Percentiles rank a stretch among this genome's conserved stretches.
phyloP scores from a whole-genome alignment of 2,888 invertebrate species.

The Steinernema carpocapsae region DNA sequence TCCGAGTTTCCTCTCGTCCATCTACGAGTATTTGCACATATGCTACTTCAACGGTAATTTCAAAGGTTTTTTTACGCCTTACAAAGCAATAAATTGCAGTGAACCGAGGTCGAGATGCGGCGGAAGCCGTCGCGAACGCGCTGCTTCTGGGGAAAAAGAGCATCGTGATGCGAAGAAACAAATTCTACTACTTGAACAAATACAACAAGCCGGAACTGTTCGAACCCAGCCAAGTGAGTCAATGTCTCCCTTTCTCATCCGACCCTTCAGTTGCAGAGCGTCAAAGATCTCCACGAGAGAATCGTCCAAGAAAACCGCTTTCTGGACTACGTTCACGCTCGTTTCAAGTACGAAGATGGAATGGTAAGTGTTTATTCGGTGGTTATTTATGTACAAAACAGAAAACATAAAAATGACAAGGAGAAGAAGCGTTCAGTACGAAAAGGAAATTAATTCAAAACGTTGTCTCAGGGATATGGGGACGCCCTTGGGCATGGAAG shows the following conservation, averaged over 20 bases:
- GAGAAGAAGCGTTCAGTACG: too few relatives aligned
- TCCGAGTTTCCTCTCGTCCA: slow-evolving; percentile 55
- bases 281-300: slow-evolving; percentile 48
- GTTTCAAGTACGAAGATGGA: slow-evolving; percentile 53
- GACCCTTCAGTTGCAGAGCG: slow-evolving; percentile 43
- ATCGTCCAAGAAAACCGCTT: slow-evolving; percentile 51
- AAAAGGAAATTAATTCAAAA: too few relatives aligned
- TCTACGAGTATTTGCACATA: slow-evolving; percentile 63
- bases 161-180: slow-evolving; percentile 62
- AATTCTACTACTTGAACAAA: slow-evolving; percentile 53
- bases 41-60: slow-evolving; percentile 63
- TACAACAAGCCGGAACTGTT: slow-evolving; percentile 54
- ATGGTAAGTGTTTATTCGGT: slow-evolving; percentile 45
- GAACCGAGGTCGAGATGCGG: slow-evolving; percentile 61
- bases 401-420: not conserved
- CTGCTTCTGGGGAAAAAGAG: slow-evolving; percentile 58
- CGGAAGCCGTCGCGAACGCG: slow-evolving; percentile 60
- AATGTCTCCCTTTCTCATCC: not conserved
- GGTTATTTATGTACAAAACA: slow-evolving; percentile 21
- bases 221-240: slow-evolving; percentile 46
- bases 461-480: too few relatives aligned
- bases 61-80: not conserved
- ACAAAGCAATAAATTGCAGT: slow-evolving; percentile 45
- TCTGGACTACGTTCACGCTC: slow-evolving; percentile 57
- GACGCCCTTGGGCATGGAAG: too few relatives aligned